phyloP scores from a whole-genome alignment of 2,888 invertebrate species.

The Rhogogaster chlorosoma region DNA sequence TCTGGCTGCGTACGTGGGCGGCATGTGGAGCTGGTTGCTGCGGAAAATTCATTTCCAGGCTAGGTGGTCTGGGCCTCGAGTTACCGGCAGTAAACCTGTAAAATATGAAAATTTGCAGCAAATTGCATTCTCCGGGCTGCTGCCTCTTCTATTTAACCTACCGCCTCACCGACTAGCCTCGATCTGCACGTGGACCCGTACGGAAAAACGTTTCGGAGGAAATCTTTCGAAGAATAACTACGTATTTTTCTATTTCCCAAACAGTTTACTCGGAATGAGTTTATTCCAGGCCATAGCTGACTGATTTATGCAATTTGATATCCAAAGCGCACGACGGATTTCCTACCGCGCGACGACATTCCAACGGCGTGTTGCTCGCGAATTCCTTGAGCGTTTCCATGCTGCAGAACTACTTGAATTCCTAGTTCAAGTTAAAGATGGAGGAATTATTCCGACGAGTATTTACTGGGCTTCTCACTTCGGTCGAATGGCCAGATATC shows the following conservation, averaged over 20 bases:
- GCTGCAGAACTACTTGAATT: slow-evolving; percentile 24
- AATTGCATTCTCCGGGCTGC: slow-evolving; percentile 38
- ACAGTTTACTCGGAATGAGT: not conserved
- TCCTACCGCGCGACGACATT: slow-evolving; percentile 27
- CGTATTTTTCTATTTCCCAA: too few relatives aligned
- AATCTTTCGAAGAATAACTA: too few relatives aligned
- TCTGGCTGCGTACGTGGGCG: slow-evolving; percentile 20
- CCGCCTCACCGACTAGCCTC: slow-evolving; percentile 12
- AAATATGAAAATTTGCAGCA: slow-evolving; percentile 46
- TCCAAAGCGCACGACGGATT: slow-evolving; percentile 29
- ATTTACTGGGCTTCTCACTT: not conserved
- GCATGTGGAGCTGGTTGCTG: slow-evolving; percentile 24
- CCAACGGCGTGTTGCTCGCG: slow-evolving; percentile 20
- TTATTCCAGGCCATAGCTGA: not conserved
- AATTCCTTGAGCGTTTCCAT: not conserved
- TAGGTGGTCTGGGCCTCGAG: slow-evolving; percentile 27
- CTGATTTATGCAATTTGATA: slow-evolving; percentile 17
- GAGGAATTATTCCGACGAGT: slow-evolving; percentile 7
- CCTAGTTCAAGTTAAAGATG: slow-evolving; percentile 15
- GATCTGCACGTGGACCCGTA: not conserved
- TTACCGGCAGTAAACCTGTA: slow-evolving; percentile 42
- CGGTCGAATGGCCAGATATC: not conserved
- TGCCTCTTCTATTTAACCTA: slow-evolving; percentile 15
- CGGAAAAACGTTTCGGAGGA: not conserved
- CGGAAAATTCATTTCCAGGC: slow-evolving; percentile 37